Evolutionary conservation across 2,888 invertebrate genomes (phyloP), one percentile per base, ranked within the genome.

Genomic region (Diarsia dahlii): DNA sequence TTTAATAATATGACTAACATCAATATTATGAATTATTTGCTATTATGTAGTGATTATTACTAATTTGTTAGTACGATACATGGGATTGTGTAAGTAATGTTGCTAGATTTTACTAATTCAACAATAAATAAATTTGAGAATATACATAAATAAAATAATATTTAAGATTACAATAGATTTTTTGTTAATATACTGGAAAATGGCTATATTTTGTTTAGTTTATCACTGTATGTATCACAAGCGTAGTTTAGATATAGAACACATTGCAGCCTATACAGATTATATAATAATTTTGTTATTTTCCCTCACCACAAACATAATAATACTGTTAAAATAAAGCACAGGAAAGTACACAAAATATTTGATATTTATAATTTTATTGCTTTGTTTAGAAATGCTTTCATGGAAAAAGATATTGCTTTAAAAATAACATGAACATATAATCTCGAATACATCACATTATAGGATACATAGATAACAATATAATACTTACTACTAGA

Each of bases 391-490:
- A 91, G 89, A 92, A 93, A 92, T 91, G 92, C 91, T 92, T 91
- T 87, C 80, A 89, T 88, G 86, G 88, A 91, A 91, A 87, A 90
- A 91, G 92, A 92, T 94, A 94, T 94, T 94, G 91, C 91, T 92
- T 93, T 89, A 89, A 90, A 92, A 92, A 90, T 88, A 93, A 93
- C 91, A 89, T 91, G 90, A 92, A 93, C 91, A 89, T 89, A 88
- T 85, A 93, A 93, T 93, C 93, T 93, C 90, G 89, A 92, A 92
- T 92, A 93, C 91, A 93, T 94, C 92, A 93, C 92, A 92, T 48
- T 90, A 78, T 87, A 88, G 89, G 85, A 90, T 90, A 94, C 88
- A 91, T 90, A 92, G 90, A 93, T 82, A 88, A 82, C 85, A 87
- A 81, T 86, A 87, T 87, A 89, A 93, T 92, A 92, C 95, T 94